Evolutionary conservation across 2,113 vertebrate species (phyloP), one percentile per base, ranked within the genome.

Genomic region (Aspidoscelis tigris): DNA sequence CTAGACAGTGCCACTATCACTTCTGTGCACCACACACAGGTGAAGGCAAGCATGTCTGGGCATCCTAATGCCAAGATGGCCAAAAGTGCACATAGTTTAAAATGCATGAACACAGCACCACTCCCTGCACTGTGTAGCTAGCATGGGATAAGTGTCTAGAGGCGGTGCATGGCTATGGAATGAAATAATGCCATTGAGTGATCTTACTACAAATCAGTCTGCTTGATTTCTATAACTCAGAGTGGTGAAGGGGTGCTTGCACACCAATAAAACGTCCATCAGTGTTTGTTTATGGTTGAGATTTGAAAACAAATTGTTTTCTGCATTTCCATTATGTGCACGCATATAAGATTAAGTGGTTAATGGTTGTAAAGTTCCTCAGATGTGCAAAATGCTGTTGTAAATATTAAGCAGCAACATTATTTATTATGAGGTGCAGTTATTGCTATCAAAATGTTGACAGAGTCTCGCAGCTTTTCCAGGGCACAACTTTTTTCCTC

Each of bases 391-490:
- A 86, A 79, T 64, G 86, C 61, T 0, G 0, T 74, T 77, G 89
- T 92, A 90, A 90, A 90, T 88, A 82, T 86, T 84, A 92, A 90
- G 85, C 92, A 90, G 80, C 92, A 89, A 80, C 85, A 85, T 83
- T 93, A 91, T 94, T 92, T 95, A 92, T 92, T 92, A 65, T 83
- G 84, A 93, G 81, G 94, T 87, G 88, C 90, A 93, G 90, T 91
- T 93, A 92, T 89, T 92, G 88, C 73, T 55, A 83, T 93, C 92
- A 93, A 90, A 95, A 91, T 91, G 83, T 92, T 93, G 91, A 91
- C 75, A 90, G 93, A 93, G 94, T 81, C 89, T 92, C 89, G 80
- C 84, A 76, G 92, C 94, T 95, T 96, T 96, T 95, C 95, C 89
- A 90, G 92, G 58, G 92, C 93, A 92, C 76, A 90, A 90, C 53